Percentiles rank a stretch among this genome's conserved stretches.
Evolutionary conservation across 2,888 invertebrate genomes (phyloP).

Genomic region (Tethea ocularis): DNA sequence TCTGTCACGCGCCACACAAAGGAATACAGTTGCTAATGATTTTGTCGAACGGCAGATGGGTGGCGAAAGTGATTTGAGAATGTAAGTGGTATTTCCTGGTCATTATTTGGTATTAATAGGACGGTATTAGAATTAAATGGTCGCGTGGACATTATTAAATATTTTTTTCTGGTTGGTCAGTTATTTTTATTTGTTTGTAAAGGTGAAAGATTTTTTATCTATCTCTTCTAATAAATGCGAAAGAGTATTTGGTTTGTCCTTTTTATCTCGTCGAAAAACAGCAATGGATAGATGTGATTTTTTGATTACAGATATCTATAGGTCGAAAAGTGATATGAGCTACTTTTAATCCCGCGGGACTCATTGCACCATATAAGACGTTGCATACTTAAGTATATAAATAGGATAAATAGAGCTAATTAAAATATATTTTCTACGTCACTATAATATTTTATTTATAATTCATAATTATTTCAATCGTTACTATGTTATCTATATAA

Average conservation of each 20-base stretch:
- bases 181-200: neutral
- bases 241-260: too few species aligned
- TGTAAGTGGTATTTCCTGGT: conserved; percentile 39
- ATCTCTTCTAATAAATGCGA: too few species aligned
- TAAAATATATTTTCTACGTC: conserved; percentile 5
- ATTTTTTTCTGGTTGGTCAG: neutral
- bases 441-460: too few species aligned
- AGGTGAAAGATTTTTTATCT: neutral
- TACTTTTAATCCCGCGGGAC: too few species aligned
- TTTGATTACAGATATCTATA: too few species aligned
- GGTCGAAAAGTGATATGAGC: too few species aligned
- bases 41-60: conserved; percentile 37
- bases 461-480: too few species aligned
- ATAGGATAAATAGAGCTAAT: neutral
- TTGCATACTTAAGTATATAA: too few species aligned
- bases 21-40: conserved; percentile 18
- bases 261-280: too few species aligned
- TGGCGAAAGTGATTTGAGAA: conserved; percentile 17
- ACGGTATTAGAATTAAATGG: neutral
- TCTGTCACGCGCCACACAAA: conserved; percentile 40
- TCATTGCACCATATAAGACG: too few species aligned
- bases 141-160: neutral
- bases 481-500: neutral
- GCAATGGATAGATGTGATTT: too few species aligned
- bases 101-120: conserved; percentile 21